Evolutionary conservation across 1,140 invertebrate species (phyloP).

Genomic region (Potamilus streckersoni): DNA sequence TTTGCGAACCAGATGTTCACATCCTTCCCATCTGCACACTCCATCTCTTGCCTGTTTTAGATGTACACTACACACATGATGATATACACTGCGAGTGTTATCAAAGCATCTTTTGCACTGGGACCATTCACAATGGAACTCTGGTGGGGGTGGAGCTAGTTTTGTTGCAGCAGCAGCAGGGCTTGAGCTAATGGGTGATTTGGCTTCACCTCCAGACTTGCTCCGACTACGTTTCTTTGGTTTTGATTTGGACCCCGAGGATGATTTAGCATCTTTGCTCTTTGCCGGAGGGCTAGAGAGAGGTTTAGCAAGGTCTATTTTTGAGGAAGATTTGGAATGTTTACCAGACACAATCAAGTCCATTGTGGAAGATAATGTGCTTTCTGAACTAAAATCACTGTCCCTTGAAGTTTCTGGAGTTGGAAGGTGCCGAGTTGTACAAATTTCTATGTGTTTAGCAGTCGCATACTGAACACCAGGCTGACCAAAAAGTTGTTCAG

Average conservation of each 20-base stretch:
- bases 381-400: constrained; percentile 57
- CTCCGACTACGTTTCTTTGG: constrained; percentile 48
- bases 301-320: constrained; percentile 25
- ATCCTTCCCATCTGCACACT: constrained; percentile 64
- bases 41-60: constrained; percentile 48
- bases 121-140: constrained; percentile 66
- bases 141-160: constrained; percentile 22
- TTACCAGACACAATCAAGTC: constrained; percentile 38
- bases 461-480: constrained; percentile 1
- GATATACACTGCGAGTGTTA: constrained; percentile 56
- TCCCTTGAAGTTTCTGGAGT: constrained; percentile 49
- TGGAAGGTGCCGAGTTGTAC: constrained; percentile 43
- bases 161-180: constrained; percentile 21
- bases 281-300: constrained; percentile 24
- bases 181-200: constrained; percentile 36
- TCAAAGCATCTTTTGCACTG: constrained; percentile 64
- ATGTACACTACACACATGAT: constrained; percentile 58
- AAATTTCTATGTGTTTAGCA: constrained; percentile 32
- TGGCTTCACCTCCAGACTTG: constrained; percentile 39
- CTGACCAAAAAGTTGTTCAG: no score
- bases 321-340: constrained; percentile 48
- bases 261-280: constrained; percentile 12
- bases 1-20: constrained; percentile 63
- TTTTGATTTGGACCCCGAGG: constrained; percentile 26
- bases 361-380: constrained; percentile 48